These are phyloP conservation scores for Orestias chungarensis DNA, from an alignment of 2,797 vertebrate species.

Conservation along the genomic window DNA sequence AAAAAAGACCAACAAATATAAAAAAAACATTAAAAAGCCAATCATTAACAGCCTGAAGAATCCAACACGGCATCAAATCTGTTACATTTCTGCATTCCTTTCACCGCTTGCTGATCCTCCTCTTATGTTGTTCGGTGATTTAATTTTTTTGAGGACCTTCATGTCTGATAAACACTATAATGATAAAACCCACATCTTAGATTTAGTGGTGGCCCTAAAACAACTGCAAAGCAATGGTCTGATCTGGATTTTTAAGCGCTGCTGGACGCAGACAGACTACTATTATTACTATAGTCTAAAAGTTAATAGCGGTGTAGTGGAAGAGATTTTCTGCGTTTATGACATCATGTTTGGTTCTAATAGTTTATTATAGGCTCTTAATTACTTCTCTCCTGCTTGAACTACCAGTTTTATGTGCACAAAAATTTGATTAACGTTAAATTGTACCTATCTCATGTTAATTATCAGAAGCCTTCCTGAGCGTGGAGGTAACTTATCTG, in stretches of 20 bases:
- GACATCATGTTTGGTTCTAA: background rate
- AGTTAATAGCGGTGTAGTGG: background rate
- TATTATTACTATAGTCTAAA: background rate
- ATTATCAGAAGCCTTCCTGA: slow-evolving; percentile 38
- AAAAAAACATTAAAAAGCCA: no score
- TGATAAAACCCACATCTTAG: background rate
- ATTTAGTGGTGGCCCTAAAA: background rate
- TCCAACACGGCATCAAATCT: background rate
- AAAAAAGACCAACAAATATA: no score
- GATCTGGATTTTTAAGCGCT: background rate
- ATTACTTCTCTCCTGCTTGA: background rate
- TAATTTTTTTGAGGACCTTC: background rate
- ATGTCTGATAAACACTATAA: background rate
- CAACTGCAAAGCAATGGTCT: no score
- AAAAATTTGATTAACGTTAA: background rate
- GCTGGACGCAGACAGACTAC: background rate
- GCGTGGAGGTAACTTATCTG: slow-evolving; percentile 37
- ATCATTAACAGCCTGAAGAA: background rate
- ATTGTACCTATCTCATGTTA: slow-evolving; percentile 4
- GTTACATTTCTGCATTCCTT: background rate
- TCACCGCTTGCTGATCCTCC: background rate
- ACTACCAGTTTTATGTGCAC: background rate
- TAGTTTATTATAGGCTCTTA: background rate
- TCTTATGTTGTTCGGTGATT: background rate
- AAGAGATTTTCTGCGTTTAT: background rate